These are phyloP conservation scores for Cossypha heuglini DNA, from an alignment of 2,797 vertebrate genomes.

Conservation along the genomic window DNA sequence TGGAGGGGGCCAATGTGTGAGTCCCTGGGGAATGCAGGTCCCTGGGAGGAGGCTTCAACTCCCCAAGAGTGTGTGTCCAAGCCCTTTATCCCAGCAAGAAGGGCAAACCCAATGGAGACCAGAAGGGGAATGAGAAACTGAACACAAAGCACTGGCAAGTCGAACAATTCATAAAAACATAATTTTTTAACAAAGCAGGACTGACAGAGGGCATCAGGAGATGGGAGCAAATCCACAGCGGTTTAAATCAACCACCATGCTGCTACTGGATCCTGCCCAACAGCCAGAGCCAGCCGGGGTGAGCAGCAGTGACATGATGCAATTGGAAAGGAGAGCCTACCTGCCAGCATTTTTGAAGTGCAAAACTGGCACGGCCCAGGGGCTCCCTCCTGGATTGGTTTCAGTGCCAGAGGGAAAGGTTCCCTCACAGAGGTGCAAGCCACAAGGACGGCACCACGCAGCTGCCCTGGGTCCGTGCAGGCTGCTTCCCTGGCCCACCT, in stretches of 20 bases:
- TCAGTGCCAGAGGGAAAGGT: conserved; percentile 39
- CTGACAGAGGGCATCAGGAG: conserved; percentile 16
- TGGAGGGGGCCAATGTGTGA: accelerated
- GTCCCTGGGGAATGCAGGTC: background rate
- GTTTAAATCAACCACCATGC: conserved; percentile 19
- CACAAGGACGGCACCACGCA: background rate
- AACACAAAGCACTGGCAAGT: background rate
- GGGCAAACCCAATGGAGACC: background rate
- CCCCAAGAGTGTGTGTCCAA: accelerated
- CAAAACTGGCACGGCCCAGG: background rate
- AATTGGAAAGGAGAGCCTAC: conserved; percentile 35
- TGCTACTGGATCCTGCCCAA: background rate
- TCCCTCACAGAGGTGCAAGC: background rate
- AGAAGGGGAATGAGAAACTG: background rate
- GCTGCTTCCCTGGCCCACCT: conserved; percentile 25
- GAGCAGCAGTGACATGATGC: conserved; percentile 25
- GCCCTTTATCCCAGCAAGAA: background rate
- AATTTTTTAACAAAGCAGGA: conserved; percentile 6
- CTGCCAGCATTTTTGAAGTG: conserved; percentile 37
- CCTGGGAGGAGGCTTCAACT: background rate
- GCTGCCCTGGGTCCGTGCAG: conserved; percentile 20
- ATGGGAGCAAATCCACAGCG: background rate
- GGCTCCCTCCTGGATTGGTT: conserved; percentile 26
- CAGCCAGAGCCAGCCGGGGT: background rate
- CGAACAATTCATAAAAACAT: conserved; percentile 21